Percentiles rank a stretch among this genome's conserved stretches.
Evolutionary conservation across 2,797 vertebrate species (phyloP).

Genomic region (Pseudocheirus occidentalis): DNA sequence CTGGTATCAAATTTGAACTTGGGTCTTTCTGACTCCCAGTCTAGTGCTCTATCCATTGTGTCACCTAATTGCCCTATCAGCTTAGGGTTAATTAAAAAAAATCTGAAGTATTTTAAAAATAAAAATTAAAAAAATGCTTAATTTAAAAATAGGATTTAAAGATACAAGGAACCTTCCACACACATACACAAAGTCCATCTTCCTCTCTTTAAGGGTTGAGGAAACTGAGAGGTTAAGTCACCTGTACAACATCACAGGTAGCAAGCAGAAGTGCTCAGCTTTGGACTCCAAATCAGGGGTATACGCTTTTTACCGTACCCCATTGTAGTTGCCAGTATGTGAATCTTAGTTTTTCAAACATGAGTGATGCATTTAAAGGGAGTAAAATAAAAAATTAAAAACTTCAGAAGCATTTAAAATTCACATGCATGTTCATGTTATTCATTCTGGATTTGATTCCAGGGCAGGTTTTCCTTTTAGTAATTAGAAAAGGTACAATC

Average conservation of each 20-base stretch:
- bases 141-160: neutral
- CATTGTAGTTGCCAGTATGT: conserved; percentile 4
- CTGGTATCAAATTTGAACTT: neutral
- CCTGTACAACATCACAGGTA: neutral
- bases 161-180: neutral
- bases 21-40: neutral
- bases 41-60: neutral
- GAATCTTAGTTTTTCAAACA: neutral
- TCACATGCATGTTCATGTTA: neutral
- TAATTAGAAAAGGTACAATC: neutral
- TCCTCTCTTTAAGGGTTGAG: neutral
- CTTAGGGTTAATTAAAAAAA: neutral
- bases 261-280: neutral
- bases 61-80: neutral
- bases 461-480: conserved; percentile 39
- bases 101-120: neutral
- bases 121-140: neutral
- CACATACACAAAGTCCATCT: neutral
- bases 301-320: neutral
- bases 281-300: neutral
- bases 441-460: conserved; percentile 23
- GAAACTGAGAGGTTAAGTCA: neutral
- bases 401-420: neutral
- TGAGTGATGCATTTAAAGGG: neutral
- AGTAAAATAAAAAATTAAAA: conserved; percentile 9